phyloP scores from a whole-genome alignment of 1,140 invertebrate species.

The Heliconius hermathena region DNA sequence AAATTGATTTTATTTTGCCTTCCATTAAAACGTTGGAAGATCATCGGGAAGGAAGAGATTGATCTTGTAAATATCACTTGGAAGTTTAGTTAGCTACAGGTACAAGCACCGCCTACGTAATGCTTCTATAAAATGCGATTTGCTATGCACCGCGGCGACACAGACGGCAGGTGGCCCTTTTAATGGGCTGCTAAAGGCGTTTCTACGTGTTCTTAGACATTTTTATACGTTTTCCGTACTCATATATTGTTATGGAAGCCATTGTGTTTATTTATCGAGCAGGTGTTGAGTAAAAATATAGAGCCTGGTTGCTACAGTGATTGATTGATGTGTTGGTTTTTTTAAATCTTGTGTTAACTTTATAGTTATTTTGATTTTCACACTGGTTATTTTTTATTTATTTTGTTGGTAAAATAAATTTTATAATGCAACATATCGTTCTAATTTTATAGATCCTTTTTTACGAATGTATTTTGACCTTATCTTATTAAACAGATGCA shows the following conservation, averaged over 20 bases:
- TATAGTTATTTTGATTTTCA: too few species aligned
- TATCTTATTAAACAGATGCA: too few species aligned
- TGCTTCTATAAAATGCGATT: constrained; percentile 66
- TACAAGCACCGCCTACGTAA: constrained; percentile 50
- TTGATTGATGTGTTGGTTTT: background rate
- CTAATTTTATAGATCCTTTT: too few species aligned
- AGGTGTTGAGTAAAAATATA: background rate
- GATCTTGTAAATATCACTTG: constrained; percentile 30
- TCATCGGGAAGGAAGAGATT: constrained; percentile 16
- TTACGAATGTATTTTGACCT: too few species aligned
- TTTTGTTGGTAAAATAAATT: too few species aligned
- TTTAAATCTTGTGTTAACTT: background rate
- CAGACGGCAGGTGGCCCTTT: constrained; percentile 63
- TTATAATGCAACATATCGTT: too few species aligned
- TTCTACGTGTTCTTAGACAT: constrained; percentile 22
- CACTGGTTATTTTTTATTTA: too few species aligned
- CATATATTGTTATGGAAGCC: constrained; percentile 14
- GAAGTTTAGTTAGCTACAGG: constrained; percentile 33
- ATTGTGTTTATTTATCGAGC: constrained; percentile 4
- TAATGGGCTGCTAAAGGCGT: constrained; percentile 31
- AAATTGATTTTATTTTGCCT: constrained; percentile 31
- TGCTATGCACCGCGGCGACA: constrained; percentile 60
- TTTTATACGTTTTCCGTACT: constrained; percentile 20
- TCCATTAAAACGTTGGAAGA: constrained; percentile 32
- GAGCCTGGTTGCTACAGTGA: background rate